Base-by-base conservation (phyloP, 2,888 invertebrate species). In the Shargacucullia verbasci region DNA sequence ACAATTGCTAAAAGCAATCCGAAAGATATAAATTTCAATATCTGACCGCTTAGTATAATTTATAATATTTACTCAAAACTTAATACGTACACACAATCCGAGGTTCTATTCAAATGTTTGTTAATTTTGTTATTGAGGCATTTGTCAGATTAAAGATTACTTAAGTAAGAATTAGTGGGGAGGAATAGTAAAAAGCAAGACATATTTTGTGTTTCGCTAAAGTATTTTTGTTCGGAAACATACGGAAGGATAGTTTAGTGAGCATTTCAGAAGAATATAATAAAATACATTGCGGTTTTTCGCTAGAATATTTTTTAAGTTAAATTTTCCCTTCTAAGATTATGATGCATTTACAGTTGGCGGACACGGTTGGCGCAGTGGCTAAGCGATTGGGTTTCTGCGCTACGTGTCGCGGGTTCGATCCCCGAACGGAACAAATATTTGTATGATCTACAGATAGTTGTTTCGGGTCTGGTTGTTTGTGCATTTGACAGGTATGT, bases 81-180 rank as follows among this genome's bases (percentile, higher is more conserved):
- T 58, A 67, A 67, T 69, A 62, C 60, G 57, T 67, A 60, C 57
- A 54, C 57, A 55, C 52, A 61, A 45, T 63, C 64, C 20, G 69
- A 58, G 60, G 40, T 40, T 48, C 74, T 65, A 78, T 81, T 78
- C 73, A 74, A 68, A 73, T 76, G 75, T 80, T 80, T 69, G 78
- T 81, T 83, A 80, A 80, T 80, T 83, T 81, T 82, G 73, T 81
- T 80, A 83, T 80, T 77, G 68, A 61, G 53, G 70, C 47, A 78
- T 84, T 79, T 83, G 83, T 83, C 81, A 71, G 69, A 73, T 79
- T 81, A 73, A 60, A 60, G 41, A 61, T 59, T 68, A 72, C 68
- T 74, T 66, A 54, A 63, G 57, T 65, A 50, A 55, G 56, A 57
- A 68, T 73, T 74, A 76, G 48, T 44, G 29, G 40, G 44, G 33